Percentiles rank a stretch among this genome's conserved stretches.
Conservation (phyloP, 2,888 invertebrate species). For the Lottia scabra region DNA sequence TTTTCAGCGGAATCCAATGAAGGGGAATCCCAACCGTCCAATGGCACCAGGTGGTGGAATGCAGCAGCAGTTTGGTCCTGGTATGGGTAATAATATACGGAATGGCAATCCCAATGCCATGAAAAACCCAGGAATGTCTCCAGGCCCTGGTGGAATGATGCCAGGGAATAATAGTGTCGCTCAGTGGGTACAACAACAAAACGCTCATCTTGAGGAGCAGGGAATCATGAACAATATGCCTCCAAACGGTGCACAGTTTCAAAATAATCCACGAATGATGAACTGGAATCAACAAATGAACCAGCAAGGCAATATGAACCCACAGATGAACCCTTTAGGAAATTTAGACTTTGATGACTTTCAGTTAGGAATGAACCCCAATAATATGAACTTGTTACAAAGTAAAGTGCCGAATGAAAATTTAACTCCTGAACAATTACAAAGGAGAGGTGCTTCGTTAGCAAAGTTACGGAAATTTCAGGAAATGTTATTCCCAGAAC, state of each 20-base stretch:
- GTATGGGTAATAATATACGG: not conserved
- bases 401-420: slow-evolving; percentile 77
- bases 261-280: slow-evolving; percentile 37
- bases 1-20: slow-evolving; percentile 88
- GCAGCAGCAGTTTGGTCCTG: not conserved
- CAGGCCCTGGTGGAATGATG: slow-evolving; percentile 37
- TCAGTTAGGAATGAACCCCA: slow-evolving; percentile 44
- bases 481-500: slow-evolving; percentile 85
- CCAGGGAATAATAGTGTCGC: slow-evolving; percentile 53
- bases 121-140: slow-evolving; percentile 39
- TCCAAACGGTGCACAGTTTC: slow-evolving; percentile 22
- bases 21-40: slow-evolving; percentile 74
- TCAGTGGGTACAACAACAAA: slow-evolving; percentile 67
- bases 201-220: slow-evolving; percentile 58
- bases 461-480: slow-evolving; percentile 93
- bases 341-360: slow-evolving; percentile 38
- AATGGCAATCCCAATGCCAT: slow-evolving; percentile 39
- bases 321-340: slow-evolving; percentile 9
- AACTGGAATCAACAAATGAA: slow-evolving; percentile 24
- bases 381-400: slow-evolving; percentile 54
- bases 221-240: slow-evolving; percentile 39
- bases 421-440: slow-evolving; percentile 93
- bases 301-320: slow-evolving; percentile 10
- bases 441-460: slow-evolving; percentile 91
- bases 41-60: not conserved